These are phyloP conservation scores for Hyposoter dolosus DNA, from an alignment of 2,888 invertebrate species.

Conservation along the genomic window DNA sequence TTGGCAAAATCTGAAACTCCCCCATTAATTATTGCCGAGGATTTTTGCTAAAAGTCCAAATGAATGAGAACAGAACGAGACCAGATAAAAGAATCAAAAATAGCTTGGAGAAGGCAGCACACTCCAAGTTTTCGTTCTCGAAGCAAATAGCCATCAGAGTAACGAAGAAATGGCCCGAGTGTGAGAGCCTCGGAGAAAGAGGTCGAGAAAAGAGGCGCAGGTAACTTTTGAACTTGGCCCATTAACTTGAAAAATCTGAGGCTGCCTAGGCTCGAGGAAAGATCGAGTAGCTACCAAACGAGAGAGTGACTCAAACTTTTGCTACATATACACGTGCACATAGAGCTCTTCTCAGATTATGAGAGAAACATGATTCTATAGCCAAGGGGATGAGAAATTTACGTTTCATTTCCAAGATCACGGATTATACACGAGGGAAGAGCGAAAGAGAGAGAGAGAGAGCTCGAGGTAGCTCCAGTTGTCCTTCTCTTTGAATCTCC, in stretches of 20 bases:
- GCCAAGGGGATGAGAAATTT: slow-evolving; percentile 58
- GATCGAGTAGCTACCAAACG: slow-evolving; percentile 23
- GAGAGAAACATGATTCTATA: slow-evolving; percentile 43
- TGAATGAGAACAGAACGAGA: background rate
- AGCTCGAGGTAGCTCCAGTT: slow-evolving; percentile 35
- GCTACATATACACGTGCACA: background rate
- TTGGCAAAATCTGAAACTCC: background rate
- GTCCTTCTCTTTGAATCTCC: slow-evolving; percentile 61
- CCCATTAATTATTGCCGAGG: background rate
- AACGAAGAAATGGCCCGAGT: slow-evolving; percentile 31
- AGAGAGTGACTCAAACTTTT: slow-evolving; percentile 20
- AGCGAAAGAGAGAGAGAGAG: slow-evolving; percentile 12
- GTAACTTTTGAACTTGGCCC: slow-evolving; percentile 66
- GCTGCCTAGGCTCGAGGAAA: slow-evolving; percentile 20
- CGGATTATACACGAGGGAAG: slow-evolving; percentile 54
- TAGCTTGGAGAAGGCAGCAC: slow-evolving; percentile 22
- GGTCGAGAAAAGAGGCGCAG: slow-evolving; percentile 28
- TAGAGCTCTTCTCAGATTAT: slow-evolving; percentile 30
- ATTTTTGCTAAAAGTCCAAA: slow-evolving; percentile 4
- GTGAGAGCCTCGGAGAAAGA: slow-evolving; percentile 9
- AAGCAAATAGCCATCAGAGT: slow-evolving; percentile 53
- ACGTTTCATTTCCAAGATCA: slow-evolving; percentile 66
- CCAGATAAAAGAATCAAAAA: slow-evolving; percentile 17
- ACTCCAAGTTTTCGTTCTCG: slow-evolving; percentile 35
- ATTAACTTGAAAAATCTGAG: slow-evolving; percentile 57